Base-by-base conservation (phyloP, 2,888 invertebrate genomes). In the Pristionchus exspectatus region DNA sequence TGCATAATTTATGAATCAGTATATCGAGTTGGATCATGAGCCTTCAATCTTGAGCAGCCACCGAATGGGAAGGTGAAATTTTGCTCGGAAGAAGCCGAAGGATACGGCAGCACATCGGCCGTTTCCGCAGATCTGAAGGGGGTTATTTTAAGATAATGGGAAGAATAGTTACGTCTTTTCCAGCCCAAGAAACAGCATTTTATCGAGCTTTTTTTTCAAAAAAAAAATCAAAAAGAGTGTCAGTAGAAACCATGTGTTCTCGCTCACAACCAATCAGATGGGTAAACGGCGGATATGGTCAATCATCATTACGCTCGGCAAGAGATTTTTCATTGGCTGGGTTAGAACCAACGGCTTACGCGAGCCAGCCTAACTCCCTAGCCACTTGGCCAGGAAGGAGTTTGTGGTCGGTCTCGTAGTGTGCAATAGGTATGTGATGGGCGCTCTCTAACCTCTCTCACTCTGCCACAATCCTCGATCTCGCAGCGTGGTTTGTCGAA, bases 21-120 rank as follows among this genome's bases (percentile, higher is more conserved):
- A 18, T 59, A 59, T 63, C 1, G 63, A 69, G 69, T 14, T 30
- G 16, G 69, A 30, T 66, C 66, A 66, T 27, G 27, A 27, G 18
- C 77, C 38, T 38, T 77, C 44, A 21, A 77, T 77, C 84, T 56
- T 30, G 44, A n/a, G n/a, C 27, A 88, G 33, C 87, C 87, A 88
- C 33, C 87, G 66, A n/a, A 59, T 30, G 9, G 87, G 87, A 27
- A 88, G 87, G 44, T 88, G 87, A n/a, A 74, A 88, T 59, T 14
- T 63, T 3, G 74, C 30, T 5, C 44, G 33, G 87, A 88, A 88
- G 87, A 72, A 88, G 21, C 87, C 87, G 56, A 88, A 88, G 56
- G 87, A 88, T 30, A 88, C 87, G 74, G 54, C 33, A 30, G 63
- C 87, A 24, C 87, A 88, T 2, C 74, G 72, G 33, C 87, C 87